Evolutionary conservation across 92 coral and sea anemone species (phyloP).

Genomic region (Desmophyllum pertusum): DNA sequence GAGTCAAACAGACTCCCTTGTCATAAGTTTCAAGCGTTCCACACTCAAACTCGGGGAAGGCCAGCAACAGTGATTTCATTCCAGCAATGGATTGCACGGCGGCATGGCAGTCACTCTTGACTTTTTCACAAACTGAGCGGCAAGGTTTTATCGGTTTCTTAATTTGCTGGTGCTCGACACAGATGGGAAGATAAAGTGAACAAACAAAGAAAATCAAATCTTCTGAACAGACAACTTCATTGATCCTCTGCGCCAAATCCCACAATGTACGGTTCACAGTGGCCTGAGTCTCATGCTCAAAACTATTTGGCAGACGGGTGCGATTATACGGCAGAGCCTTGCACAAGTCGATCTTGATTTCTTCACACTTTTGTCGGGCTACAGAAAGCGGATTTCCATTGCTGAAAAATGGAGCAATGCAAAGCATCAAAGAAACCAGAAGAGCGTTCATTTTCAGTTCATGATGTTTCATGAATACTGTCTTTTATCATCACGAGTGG

Average conservation of each 20-base stretch:
- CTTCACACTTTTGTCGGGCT: slow-evolving; percentile 12
- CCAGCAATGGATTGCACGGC: slow-evolving; percentile 21
- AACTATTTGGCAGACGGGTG: slow-evolving; percentile 51
- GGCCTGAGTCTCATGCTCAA: slow-evolving; percentile 31
- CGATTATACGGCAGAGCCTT: slow-evolving; percentile 50
- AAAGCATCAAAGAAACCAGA: slow-evolving; percentile 5
- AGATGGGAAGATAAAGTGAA: slow-evolving; percentile 56
- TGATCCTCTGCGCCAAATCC: slow-evolving; percentile 30
- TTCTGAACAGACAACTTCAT: slow-evolving; percentile 44
- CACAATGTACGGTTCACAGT: slow-evolving; percentile 22
- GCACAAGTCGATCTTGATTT: slow-evolving; percentile 44
- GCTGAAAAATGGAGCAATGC: neutral
- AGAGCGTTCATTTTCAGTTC: slow-evolving; percentile 5
- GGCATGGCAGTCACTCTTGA: slow-evolving; percentile 46
- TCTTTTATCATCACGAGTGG: neutral
- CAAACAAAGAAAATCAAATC: slow-evolving; percentile 60
- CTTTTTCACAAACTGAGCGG: slow-evolving; percentile 59
- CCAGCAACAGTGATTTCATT: slow-evolving; percentile 36
- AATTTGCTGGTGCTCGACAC: slow-evolving; percentile 15
- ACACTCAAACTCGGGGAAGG: slow-evolving; percentile 35
- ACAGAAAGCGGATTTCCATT: neutral
- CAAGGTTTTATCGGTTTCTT: slow-evolving; percentile 38
- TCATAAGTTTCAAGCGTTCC: slow-evolving; percentile 37
- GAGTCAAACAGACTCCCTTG: slow-evolving; percentile 52
- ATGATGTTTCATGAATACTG: neutral